A percentile compares a stretch with the other conserved stretches of the same genome.
These are phyloP conservation scores for Phoxinus phoxinus DNA, from an alignment of 2,113 vertebrate genomes.

Conservation along the genomic window DNA sequence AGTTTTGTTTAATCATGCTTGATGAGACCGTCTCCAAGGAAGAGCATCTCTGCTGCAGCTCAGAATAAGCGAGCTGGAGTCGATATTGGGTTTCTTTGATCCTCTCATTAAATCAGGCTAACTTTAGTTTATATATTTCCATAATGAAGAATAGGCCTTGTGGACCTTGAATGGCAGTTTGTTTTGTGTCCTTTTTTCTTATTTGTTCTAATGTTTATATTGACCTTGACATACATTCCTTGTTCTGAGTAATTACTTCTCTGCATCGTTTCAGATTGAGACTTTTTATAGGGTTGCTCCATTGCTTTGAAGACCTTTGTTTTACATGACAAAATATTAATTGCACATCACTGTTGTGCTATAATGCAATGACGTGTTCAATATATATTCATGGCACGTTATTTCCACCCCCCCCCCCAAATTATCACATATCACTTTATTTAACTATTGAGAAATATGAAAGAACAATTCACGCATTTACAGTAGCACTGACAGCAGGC, in stretches of 20 bases:
- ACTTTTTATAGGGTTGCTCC: not conserved
- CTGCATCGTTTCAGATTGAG: slow-evolving; percentile 8
- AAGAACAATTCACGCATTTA: slow-evolving; percentile 16
- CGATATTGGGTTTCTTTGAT: slow-evolving; percentile 50
- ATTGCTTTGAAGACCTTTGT: not conserved
- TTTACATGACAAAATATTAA: not conserved
- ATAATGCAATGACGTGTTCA: not conserved
- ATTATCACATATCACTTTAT: slow-evolving; percentile 28
- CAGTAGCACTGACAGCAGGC: slow-evolving; percentile 15
- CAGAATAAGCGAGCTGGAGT: slow-evolving; percentile 29
- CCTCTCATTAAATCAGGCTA: slow-evolving; percentile 58
- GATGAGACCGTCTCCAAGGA: slow-evolving; percentile 59
- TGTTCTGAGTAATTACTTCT: not conserved
- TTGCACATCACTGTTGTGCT: not conserved
- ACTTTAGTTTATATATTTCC: slow-evolving; percentile 49
- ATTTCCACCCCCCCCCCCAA: too few relatives aligned
- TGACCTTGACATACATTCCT: not conserved
- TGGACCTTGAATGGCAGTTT: slow-evolving; percentile 1
- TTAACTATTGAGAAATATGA: slow-evolving; percentile 36
- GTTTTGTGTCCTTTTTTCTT: not conserved
- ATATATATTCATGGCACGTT: not conserved
- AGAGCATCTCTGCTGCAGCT: slow-evolving; percentile 48
- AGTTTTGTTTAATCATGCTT: slow-evolving; percentile 58
- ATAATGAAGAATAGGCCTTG: slow-evolving; percentile 20
- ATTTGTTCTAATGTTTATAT: not conserved